Evolutionary conservation across 30 jellyfish, hydroid and myxozoan species (phyloP).

Genomic region (Clytia hemisphaerica): DNA sequence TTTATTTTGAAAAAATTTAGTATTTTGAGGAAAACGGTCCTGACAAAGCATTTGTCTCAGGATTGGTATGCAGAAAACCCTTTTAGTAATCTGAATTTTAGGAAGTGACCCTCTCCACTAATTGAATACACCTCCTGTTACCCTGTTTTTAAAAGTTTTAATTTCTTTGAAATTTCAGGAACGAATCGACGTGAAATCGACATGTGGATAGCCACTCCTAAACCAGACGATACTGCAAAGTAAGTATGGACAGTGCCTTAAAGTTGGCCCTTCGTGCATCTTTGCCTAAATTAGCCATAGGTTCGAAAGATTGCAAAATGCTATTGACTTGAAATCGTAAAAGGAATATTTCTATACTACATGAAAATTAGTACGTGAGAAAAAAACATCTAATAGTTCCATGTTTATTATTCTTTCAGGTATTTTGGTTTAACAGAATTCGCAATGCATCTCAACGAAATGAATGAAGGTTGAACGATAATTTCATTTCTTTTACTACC

Average conservation of each 20-base stretch:
- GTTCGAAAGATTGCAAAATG: no score
- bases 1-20: no score
- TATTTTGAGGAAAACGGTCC: no score
- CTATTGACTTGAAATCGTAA: no score
- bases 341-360: no score
- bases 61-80: slow-evolving; percentile 21
- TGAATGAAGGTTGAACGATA: slow-evolving; percentile 43
- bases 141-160: no score
- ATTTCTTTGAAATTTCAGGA: not conserved
- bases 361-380: no score
- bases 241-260: not conserved
- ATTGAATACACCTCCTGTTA: no score
- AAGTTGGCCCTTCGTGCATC: not conserved
- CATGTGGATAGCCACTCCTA: slow-evolving; percentile 50
- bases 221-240: slow-evolving; percentile 63
- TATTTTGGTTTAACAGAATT: slow-evolving; percentile 63
- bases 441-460: slow-evolving; percentile 66
- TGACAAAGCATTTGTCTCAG: no score
- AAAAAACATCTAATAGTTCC: not conserved
- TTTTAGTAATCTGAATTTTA: no score
- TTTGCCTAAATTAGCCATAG: not conserved
- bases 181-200: not conserved
- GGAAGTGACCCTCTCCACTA: no score
- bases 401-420: not conserved
- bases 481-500: not conserved